Evolutionary conservation across 92 coral and sea anemone genomes (phyloP).

Genomic region (Montipora capitata): DNA sequence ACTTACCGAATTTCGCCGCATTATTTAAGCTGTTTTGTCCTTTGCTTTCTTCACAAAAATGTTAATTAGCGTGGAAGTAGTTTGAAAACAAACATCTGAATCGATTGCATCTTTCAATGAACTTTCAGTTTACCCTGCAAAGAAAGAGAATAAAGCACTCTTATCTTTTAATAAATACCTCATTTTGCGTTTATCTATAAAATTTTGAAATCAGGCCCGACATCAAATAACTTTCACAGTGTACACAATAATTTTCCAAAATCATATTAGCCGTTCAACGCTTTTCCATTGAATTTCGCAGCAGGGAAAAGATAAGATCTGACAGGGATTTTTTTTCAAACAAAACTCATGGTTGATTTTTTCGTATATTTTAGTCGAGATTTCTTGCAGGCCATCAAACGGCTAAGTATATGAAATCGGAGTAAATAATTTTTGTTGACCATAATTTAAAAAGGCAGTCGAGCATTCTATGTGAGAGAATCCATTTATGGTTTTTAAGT

Average conservation of each 20-base stretch:
- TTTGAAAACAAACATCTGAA: slow-evolving; percentile 1
- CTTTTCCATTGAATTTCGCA: slow-evolving; percentile 47
- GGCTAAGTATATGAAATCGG: neutral
- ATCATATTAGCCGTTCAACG: slow-evolving; percentile 42
- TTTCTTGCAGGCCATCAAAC: slow-evolving; percentile 16
- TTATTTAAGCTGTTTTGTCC: neutral
- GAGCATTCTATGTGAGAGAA: too few relatives aligned
- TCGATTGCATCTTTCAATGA: slow-evolving; percentile 5
- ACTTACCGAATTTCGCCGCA: neutral
- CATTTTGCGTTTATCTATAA: slow-evolving; percentile 46
- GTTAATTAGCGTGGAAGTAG: neutral
- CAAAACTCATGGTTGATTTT: slow-evolving; percentile 45
- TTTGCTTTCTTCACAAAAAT: neutral
- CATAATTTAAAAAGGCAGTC: neutral
- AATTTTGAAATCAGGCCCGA: slow-evolving; percentile 36
- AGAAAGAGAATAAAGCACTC: slow-evolving; percentile 44
- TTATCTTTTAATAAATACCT: slow-evolving; percentile 53
- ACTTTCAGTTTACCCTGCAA: slow-evolving; percentile 18
- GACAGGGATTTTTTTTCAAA: slow-evolving; percentile 31
- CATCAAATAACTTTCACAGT: slow-evolving; percentile 48
- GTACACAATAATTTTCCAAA: slow-evolving; percentile 35
- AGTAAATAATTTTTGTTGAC: too few relatives aligned
- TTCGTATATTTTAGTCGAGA: neutral
- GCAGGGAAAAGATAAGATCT: slow-evolving; percentile 57
- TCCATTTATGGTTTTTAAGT: neutral